These are phyloP conservation scores for Aplysina aerophoba DNA, from an alignment of 37 sponge, comb jelly and placozoan species.

Conservation along the genomic window DNA sequence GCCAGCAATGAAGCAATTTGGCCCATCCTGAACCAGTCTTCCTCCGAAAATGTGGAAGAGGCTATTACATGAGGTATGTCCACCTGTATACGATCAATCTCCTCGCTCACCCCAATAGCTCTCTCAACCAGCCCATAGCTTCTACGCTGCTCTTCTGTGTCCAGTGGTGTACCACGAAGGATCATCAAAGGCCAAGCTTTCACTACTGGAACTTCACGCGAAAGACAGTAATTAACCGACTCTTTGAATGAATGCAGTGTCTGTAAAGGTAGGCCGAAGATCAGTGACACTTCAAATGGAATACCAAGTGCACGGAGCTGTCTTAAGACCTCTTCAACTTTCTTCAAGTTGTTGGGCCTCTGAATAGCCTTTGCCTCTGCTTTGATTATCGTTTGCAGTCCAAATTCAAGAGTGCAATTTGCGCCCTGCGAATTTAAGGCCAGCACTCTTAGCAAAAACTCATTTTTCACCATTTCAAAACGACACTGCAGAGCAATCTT, in stretches of 20 bases:
- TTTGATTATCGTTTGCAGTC: conserved; percentile 34
- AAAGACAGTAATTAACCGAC: conserved; percentile 32
- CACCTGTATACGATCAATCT: conserved; percentile 37
- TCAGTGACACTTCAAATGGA: conserved; percentile 36
- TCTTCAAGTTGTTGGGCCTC: conserved; percentile 28
- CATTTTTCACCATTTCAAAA: conserved; percentile 27
- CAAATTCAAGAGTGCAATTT: conserved; percentile 31
- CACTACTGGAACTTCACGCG: conserved; percentile 27
- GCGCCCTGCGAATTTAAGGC: conserved; percentile 1
- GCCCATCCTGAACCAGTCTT: conserved; percentile 32
- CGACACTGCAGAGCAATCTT: conserved; percentile 41
- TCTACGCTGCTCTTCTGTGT: not conserved
- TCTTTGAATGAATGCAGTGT: conserved; percentile 33
- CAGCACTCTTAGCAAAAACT: conserved; percentile 13
- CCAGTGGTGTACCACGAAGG: conserved; percentile 36
- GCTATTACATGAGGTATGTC: conserved; percentile 34
- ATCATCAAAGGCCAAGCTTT: conserved; percentile 45
- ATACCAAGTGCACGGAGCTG: not conserved
- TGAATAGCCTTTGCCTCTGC: conserved; percentile 30
- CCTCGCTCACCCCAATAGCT: conserved; percentile 24
- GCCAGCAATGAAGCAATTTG: conserved; percentile 24
- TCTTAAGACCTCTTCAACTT: conserved; percentile 26
- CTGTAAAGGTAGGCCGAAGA: conserved; percentile 40
- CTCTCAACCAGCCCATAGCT: conserved; percentile 18
- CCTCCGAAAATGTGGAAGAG: conserved; percentile 24